Evolutionary conservation across 1,140 invertebrate species (phyloP), one percentile per base, ranked within the genome.

Genomic region (Pseudomyrmex flavicornis): DNA sequence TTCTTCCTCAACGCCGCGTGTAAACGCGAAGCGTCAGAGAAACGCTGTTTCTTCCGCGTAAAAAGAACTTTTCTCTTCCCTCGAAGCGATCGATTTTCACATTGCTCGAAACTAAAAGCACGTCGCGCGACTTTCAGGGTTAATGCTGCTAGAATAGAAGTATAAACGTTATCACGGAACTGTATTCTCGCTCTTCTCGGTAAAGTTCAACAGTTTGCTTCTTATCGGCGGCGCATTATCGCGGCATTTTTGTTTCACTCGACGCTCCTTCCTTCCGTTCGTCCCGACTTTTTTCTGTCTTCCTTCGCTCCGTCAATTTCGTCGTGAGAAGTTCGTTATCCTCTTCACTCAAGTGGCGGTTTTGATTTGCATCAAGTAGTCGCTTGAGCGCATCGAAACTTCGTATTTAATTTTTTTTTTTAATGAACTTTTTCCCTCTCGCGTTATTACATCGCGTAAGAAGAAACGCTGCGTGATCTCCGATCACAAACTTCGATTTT

Each of bases 141-240:
- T 72, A 79, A 79, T 48, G 65, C 1, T 79, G 59, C 15, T 72
- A n/a, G 35, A 72, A 72, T 69, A 69, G 56, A 52, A 83, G 26
- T 26, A 26, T 26, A 4, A 26, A 20, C 22, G 58, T 74, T 82
- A 82, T 74, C 59, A 26, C 59, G 17, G 12, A 59, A 69, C 13
- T 66, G 15, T 22, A 59, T 66, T 50, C 46, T 83, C 62, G 44
- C 54, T 70, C 65, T 80, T 61, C 66, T 54, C 66, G 44, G 76
- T 72, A 80, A 80, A 80, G 76, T 80, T 80, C 76, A 80, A 80
- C 22, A 56, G 76, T 80, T 80, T 44, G 66, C 46, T 15, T 68
- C 66, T 80, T 80, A 80, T 80, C 76, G 46, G 15, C 76, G 9
- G 74, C 26, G 66, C 44, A 59, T 59, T 80, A 70, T 80, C 76